A percentile compares a stretch with the other conserved stretches of the same genome.
Conservation (phyloP, 1,140 invertebrate genomes). For the Littorina saxatilis region DNA sequence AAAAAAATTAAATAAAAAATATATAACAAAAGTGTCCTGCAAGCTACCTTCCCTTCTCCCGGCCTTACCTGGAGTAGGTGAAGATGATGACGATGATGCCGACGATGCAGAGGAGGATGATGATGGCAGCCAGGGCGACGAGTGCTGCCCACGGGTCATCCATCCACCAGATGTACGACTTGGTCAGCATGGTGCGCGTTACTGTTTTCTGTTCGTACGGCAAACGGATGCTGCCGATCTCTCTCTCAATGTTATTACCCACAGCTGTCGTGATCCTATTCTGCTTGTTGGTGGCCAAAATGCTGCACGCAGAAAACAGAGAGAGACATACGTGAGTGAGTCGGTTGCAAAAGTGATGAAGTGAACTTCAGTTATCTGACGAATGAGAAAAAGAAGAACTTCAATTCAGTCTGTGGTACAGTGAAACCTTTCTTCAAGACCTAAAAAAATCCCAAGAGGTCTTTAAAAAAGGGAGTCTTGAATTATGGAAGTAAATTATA, state of each 20-base stretch:
- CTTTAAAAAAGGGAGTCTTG: too few relatives aligned
- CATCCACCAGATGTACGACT: conserved; percentile 65
- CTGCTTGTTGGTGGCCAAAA: conserved; percentile 23
- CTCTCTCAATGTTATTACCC: background rate
- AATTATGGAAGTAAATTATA: too few relatives aligned
- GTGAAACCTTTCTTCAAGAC: too few relatives aligned
- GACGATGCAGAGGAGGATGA: conserved; percentile 88
- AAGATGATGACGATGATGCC: conserved; percentile 94
- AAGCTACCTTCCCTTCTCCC: too few relatives aligned
- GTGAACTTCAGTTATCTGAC: too few relatives aligned
- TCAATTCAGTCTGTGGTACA: too few relatives aligned
- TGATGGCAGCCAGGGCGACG: conserved; percentile 89
- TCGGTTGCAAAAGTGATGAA: too few relatives aligned
- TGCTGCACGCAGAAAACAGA: conserved; percentile 23
- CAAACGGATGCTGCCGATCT: conserved; percentile 47
- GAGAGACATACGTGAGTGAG: background rate
- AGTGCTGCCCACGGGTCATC: conserved; percentile 91
- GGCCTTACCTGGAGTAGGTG: conserved; percentile 93
- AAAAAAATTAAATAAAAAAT: too few relatives aligned
- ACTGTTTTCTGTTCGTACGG: conserved; percentile 41
- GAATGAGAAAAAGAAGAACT: too few relatives aligned
- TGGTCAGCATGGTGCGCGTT: conserved; percentile 41
- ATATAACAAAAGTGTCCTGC: too few relatives aligned
- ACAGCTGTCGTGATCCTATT: conserved; percentile 14
- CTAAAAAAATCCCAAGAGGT: too few relatives aligned